A percentile compares a stretch with the other conserved stretches of the same genome.
Conservation (phyloP, 2,113 vertebrate genomes). For the Brachyhypopomus gauderio region DNA sequence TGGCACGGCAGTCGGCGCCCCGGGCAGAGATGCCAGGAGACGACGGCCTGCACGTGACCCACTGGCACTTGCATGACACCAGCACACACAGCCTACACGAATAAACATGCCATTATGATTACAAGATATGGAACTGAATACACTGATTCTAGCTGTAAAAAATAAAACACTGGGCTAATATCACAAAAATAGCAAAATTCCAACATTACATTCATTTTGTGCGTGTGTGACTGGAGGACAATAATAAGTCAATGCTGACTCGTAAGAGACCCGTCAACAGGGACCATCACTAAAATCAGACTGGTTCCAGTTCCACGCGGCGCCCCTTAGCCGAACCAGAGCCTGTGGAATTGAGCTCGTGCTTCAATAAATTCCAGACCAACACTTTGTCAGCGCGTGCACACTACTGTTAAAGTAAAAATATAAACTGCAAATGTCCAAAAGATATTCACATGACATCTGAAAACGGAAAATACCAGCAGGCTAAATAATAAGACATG, state of each 20-base stretch:
- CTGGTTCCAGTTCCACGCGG: too few species aligned
- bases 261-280: background rate
- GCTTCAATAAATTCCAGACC: background rate
- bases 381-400: background rate
- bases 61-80: background rate
- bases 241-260: too few species aligned
- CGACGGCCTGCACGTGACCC: background rate
- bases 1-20: background rate
- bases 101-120: background rate
- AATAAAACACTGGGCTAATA: too few species aligned
- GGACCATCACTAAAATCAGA: too few species aligned
- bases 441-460: background rate
- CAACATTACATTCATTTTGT: too few species aligned
- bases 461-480: background rate
- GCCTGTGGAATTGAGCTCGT: background rate
- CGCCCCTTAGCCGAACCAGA: too few species aligned
- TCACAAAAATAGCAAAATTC: too few species aligned
- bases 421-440: too few species aligned
- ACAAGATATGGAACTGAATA: background rate
- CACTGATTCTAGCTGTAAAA: too few species aligned
- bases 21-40: conserved; percentile 3
- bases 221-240: too few species aligned
- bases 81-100: background rate
- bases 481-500: background rate
- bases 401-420: too few species aligned